Conservation (phyloP, 2,888 invertebrate genomes). For the Agonum fuliginosum region DNA sequence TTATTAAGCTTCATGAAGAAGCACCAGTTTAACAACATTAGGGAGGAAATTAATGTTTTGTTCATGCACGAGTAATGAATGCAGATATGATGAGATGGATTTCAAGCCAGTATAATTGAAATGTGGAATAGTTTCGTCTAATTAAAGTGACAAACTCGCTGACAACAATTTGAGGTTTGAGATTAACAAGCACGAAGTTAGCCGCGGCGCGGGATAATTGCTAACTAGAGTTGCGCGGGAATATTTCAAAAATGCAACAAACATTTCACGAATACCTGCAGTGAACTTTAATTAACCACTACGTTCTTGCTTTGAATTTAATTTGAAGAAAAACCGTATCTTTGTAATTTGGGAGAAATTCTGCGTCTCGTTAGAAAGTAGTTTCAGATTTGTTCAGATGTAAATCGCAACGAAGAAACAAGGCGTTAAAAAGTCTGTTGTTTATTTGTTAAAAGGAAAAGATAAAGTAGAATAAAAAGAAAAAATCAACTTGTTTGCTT, state of each 20-base stretch:
- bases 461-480: constrained; percentile 32
- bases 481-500: constrained; percentile 45
- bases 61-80: constrained; percentile 30
- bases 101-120: constrained; percentile 52
- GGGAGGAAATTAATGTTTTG: constrained; percentile 22
- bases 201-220: constrained; percentile 41
- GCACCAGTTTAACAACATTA: constrained; percentile 21
- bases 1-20: background rate
- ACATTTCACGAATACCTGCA: constrained; percentile 19
- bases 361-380: constrained; percentile 14
- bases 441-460: constrained; percentile 44
- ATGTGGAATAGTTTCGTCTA: constrained; percentile 59
- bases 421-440: constrained; percentile 21
- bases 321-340: background rate
- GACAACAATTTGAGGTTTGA: constrained; percentile 56
- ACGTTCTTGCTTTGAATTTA: background rate
- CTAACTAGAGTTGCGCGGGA: constrained; percentile 23
- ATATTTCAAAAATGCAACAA: constrained; percentile 33
- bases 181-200: constrained; percentile 56
- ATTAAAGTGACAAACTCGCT: constrained; percentile 56
- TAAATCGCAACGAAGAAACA: background rate
- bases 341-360: constrained; percentile 16
- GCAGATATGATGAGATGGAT: constrained; percentile 27
- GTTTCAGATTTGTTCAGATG: constrained; percentile 35
- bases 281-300: background rate